These are phyloP conservation scores for Melieria crassipennis DNA, from an alignment of 2,888 invertebrate genomes.

Conservation along the genomic window DNA sequence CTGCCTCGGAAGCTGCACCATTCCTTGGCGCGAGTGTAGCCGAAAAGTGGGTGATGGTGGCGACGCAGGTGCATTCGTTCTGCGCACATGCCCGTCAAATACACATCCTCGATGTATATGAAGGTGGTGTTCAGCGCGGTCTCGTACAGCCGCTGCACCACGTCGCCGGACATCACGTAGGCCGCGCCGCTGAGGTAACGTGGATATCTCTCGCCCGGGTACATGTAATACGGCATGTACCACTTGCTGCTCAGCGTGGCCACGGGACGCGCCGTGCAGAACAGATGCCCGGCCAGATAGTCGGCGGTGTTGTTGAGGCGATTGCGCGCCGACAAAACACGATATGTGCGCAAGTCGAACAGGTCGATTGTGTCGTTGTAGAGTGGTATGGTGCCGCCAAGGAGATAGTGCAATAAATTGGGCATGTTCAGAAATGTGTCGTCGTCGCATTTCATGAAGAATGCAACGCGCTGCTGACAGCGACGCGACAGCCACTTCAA, in stretches of 20 bases:
- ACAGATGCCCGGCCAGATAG: slow-evolving; percentile 79
- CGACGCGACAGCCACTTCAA: slow-evolving; percentile 80
- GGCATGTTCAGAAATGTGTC: slow-evolving; percentile 86
- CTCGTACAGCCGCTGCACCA: slow-evolving; percentile 73
- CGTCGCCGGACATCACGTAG: slow-evolving; percentile 77
- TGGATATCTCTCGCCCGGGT: slow-evolving; percentile 76
- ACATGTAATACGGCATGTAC: slow-evolving; percentile 86
- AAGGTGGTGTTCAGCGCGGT: slow-evolving; percentile 75
- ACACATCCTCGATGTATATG: slow-evolving; percentile 83
- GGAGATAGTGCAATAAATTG: slow-evolving; percentile 70
- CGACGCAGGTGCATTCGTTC: slow-evolving; percentile 70
- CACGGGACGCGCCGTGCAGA: slow-evolving; percentile 81
- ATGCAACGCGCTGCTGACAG: slow-evolving; percentile 72
- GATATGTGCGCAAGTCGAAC: slow-evolving; percentile 54
- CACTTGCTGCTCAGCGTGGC: slow-evolving; percentile 80
- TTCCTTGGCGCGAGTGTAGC: slow-evolving; percentile 64
- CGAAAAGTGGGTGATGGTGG: slow-evolving; percentile 73
- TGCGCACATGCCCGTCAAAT: slow-evolving; percentile 80
- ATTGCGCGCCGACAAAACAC: slow-evolving; percentile 54
- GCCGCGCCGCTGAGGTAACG: slow-evolving; percentile 85
- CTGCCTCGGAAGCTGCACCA: slow-evolving; percentile 68
- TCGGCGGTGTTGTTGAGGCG: slow-evolving; percentile 64
- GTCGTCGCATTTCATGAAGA: slow-evolving; percentile 86
- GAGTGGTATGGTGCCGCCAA: slow-evolving; percentile 64
- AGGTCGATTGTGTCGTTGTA: slow-evolving; percentile 63